Conservation (phyloP, 1,140 invertebrate species). For the Lordiphosa clarofinis region DNA sequence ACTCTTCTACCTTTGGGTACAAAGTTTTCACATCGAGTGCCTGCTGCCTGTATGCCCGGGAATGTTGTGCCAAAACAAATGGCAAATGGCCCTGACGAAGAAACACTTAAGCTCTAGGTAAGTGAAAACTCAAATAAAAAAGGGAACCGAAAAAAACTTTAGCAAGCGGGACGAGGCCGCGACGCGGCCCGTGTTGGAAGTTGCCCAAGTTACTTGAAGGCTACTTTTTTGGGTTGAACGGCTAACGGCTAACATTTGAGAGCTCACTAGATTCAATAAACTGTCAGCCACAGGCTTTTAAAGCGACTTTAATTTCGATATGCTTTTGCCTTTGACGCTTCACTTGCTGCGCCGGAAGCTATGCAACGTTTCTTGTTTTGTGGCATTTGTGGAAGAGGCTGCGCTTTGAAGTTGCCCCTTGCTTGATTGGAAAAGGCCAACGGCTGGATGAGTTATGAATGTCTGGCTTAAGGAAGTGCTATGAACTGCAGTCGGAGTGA, state of each 20-base stretch:
- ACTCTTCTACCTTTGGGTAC: slow-evolving; percentile 16
- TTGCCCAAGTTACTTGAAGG: slow-evolving; percentile 27
- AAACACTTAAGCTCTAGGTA: slow-evolving; percentile 66
- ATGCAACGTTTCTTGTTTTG: slow-evolving; percentile 33
- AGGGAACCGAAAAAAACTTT: slow-evolving; percentile 44
- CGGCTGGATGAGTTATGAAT: slow-evolving; percentile 19
- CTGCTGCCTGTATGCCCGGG: slow-evolving; percentile 1
- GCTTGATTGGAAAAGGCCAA: slow-evolving; percentile 36
- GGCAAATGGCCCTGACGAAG: slow-evolving; percentile 57
- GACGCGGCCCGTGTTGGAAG: slow-evolving; percentile 17
- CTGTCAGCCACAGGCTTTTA: slow-evolving; percentile 7
- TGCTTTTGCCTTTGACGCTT: slow-evolving; percentile 20
- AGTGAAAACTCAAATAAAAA: slow-evolving; percentile 72
- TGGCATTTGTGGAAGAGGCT: slow-evolving; percentile 16
- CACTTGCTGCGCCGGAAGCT: slow-evolving; percentile 26
- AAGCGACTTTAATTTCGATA: slow-evolving; percentile 40
- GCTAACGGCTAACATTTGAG: slow-evolving; percentile 1
- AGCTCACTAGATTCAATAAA: slow-evolving; percentile 35
- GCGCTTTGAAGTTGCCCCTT: slow-evolving; percentile 42
- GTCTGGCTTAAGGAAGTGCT: slow-evolving; percentile 6
- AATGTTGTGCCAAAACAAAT: slow-evolving; percentile 51
- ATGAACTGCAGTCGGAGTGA: no score
- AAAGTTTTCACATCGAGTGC: slow-evolving; percentile 55
- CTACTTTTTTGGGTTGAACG: slow-evolving; percentile 21
- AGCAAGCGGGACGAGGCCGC: slow-evolving; percentile 35